phyloP scores from a whole-genome alignment of 2,113 vertebrate genomes.

The Todiramphus chloris region DNA sequence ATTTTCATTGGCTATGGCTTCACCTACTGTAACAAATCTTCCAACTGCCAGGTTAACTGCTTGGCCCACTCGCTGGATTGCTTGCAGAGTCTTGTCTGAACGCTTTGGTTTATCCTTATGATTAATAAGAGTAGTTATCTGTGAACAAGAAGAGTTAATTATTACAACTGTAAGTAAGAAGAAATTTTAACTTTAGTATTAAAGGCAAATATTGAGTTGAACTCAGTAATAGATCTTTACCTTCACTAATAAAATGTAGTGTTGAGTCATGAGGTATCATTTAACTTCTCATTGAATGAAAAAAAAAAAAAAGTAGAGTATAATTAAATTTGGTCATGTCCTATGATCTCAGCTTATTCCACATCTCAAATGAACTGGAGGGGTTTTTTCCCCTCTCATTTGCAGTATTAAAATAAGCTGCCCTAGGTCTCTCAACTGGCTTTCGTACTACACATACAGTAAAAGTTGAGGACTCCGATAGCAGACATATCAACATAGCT shows the following conservation, averaged over 20 bases:
- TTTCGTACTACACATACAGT: background rate
- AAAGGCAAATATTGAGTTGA: background rate
- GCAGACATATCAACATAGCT: background rate
- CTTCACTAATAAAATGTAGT: background rate
- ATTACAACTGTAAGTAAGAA: background rate
- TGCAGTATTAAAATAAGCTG: background rate
- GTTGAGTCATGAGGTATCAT: background rate
- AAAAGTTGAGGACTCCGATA: background rate
- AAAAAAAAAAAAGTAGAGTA: background rate
- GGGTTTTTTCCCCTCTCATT: background rate
- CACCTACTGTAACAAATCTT: conserved; percentile 94
- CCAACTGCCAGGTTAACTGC: conserved; percentile 92
- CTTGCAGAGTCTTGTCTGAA: conserved; percentile 92
- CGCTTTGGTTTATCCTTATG: conserved; percentile 97
- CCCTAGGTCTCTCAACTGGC: background rate
- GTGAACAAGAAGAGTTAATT: conserved; percentile 55
- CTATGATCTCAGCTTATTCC: background rate
- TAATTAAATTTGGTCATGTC: background rate
- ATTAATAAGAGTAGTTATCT: conserved; percentile 99
- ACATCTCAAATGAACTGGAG: background rate
- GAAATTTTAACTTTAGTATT: background rate
- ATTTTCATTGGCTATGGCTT: conserved; percentile 95
- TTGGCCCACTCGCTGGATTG: conserved; percentile 94
- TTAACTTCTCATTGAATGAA: background rate
- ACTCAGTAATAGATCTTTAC: background rate